A percentile compares a stretch with the other conserved stretches of the same genome.
Evolutionary conservation across 2,888 invertebrate species (phyloP).

Genomic region (Leucoptera coffeella): DNA sequence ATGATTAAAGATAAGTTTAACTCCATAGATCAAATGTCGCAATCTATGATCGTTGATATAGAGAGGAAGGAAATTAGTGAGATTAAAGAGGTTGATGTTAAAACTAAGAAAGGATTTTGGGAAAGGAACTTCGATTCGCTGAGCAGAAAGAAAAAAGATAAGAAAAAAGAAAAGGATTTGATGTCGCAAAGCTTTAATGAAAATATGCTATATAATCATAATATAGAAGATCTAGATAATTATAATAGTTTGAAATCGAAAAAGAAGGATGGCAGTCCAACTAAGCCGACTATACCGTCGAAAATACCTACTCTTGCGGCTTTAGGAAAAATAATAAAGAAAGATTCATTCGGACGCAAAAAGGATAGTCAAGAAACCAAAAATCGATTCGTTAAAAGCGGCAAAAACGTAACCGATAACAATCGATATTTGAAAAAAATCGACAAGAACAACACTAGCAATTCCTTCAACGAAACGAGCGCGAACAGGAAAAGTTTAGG

Average conservation of each 20-base stretch:
- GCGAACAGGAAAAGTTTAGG: slow-evolving; percentile 39
- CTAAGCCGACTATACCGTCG: slow-evolving; percentile 37
- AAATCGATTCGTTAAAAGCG: slow-evolving; percentile 34
- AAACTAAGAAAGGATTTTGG: slow-evolving; percentile 50
- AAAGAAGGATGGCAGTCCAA: slow-evolving; percentile 20
- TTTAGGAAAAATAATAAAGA: slow-evolving; percentile 42
- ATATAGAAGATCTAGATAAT: slow-evolving; percentile 39
- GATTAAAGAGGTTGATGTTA: slow-evolving; percentile 13
- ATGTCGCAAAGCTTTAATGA: slow-evolving; percentile 53
- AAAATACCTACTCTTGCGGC: slow-evolving; percentile 46
- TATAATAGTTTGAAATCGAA: slow-evolving; percentile 41
- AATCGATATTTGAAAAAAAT: slow-evolving; percentile 30
- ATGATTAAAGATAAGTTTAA: slow-evolving; percentile 39
- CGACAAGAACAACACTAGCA: not conserved
- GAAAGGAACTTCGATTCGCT: slow-evolving; percentile 47
- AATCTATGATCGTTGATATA: slow-evolving; percentile 45
- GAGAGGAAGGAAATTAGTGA: slow-evolving; percentile 27
- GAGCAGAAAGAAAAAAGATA: slow-evolving; percentile 29
- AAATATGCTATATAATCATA: slow-evolving; percentile 41
- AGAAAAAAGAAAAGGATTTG: slow-evolving; percentile 37
- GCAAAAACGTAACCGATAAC: slow-evolving; percentile 19
- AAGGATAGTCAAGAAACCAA: slow-evolving; percentile 12
- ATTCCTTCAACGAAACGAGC: not conserved
- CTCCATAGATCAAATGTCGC: slow-evolving; percentile 47
- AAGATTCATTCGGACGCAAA: slow-evolving; percentile 28